Conservation (phyloP, 2,797 vertebrate genomes). For the Dipus sagitta region DNA sequence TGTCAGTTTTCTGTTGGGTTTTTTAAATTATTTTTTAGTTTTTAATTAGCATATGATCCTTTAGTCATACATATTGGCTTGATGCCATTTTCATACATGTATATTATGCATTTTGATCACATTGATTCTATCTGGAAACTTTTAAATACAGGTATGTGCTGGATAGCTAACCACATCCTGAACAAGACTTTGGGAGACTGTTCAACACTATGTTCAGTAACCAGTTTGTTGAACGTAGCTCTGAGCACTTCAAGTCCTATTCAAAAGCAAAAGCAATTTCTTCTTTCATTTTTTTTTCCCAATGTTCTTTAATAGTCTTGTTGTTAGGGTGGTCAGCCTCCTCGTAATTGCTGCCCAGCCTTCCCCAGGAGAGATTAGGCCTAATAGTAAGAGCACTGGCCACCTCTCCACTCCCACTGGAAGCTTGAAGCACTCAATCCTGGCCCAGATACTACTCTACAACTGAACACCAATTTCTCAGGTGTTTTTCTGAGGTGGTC, state of each 20-base stretch:
- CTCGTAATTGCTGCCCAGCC: neutral
- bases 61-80: too few species aligned
- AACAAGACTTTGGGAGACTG: too few species aligned
- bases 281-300: neutral
- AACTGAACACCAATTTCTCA: neutral
- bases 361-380: neutral
- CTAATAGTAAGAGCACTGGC: neutral
- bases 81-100: too few species aligned
- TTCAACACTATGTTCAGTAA: too few species aligned
- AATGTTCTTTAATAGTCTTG: neutral
- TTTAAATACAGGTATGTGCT: conserved; percentile 18
- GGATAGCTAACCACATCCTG: neutral
- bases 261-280: neutral
- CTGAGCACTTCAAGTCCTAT: neutral
- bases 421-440: neutral
- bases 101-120: too few species aligned
- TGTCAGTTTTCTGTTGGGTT: too few species aligned
- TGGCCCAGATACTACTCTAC: neutral
- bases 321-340: neutral
- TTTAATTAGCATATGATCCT: too few species aligned
- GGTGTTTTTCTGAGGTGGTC: neutral
- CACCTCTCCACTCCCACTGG: neutral
- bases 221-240: neutral
- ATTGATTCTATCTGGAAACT: neutral
- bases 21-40: neutral